Base-by-base conservation (phyloP, 2,797 vertebrate genomes). In the Rhinichthys osculus region DNA sequence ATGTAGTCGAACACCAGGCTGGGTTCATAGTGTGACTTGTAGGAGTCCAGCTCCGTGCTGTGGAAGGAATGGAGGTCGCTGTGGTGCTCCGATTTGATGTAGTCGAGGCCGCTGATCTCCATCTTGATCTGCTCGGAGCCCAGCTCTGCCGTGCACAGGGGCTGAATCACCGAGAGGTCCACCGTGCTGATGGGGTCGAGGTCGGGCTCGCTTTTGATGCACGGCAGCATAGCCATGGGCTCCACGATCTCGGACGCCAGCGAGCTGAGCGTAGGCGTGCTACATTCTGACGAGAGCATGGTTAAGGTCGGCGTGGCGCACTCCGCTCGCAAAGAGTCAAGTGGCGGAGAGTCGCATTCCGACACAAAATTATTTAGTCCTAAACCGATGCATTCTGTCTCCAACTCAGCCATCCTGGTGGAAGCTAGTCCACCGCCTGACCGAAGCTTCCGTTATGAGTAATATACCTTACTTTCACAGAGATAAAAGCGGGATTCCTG, bases 51-150 rank as follows among this genome's bases (percentile, higher is more conserved):
- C 85, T 96, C 95, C 0, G 91, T 50, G 59, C 88, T 77, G 19
- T 95, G 92, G 57, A 87, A 21, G 5, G 92, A 93, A 86, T 94
- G 91, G 38, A 94, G 89, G 81, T 94, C 92, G 33, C 87, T 33
- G 54, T 92, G 94, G 42, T 95, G 95, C 87, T 96, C 95, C 0
- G 95, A 95, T 89, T 95, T 96, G 90, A 96, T 96, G 92, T 96
- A 96, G 87, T 96, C 95, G 2, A 96, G 91, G 35, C 95, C 95
- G 19, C 95, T 95, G 92, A 96, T 96, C 92, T 96, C 95, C 95
- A 96, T 96, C 91, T 95, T 94, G 89, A 96, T 94, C 90, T 95
- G 95, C 17, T 96, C 95, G 1, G 92, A 93, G 73, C 95, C 94
- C 88, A 96, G 93, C 89, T 95, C 95, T 0, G 95, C 95, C 0